Percentiles rank a stretch among this genome's conserved stretches.
phyloP scores from a whole-genome alignment of 2,888 invertebrate species.

The Monopis laevigella region DNA sequence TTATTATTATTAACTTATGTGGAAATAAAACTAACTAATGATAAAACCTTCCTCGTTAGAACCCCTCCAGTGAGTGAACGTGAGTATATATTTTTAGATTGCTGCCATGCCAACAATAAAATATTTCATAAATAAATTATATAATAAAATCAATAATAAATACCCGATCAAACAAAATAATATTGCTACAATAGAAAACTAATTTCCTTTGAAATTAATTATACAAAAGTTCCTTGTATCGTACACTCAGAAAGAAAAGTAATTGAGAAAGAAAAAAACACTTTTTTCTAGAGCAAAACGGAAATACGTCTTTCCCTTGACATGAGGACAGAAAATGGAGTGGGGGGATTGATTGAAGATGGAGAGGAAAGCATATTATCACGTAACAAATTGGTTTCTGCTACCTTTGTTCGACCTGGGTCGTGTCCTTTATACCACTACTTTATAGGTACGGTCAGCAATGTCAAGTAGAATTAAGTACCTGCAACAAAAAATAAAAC shows the following conservation, averaged over 20 bases:
- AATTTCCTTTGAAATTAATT: too few species aligned
- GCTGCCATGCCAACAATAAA: too few species aligned
- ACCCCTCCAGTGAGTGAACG: too few species aligned
- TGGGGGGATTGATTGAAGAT: constrained; percentile 9
- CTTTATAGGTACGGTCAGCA: constrained; percentile 7
- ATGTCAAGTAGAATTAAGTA: constrained; percentile 1
- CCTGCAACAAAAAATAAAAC: constrained; percentile 2
- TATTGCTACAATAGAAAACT: too few species aligned
- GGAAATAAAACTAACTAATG: too few species aligned
- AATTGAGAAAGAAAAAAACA: background rate
- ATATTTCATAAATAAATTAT: too few species aligned
- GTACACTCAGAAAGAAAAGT: background rate
- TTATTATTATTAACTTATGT: too few species aligned
- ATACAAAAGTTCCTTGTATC: too few species aligned
- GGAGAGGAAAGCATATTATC: constrained; percentile 52
- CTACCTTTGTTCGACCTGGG: constrained; percentile 58
- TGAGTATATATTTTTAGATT: too few species aligned
- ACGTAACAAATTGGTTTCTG: constrained; percentile 67
- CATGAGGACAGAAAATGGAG: background rate
- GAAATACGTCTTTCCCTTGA: constrained; percentile 1
- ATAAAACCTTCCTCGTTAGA: too few species aligned
- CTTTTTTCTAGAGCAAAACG: constrained; percentile 1
- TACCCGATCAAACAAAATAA: too few species aligned
- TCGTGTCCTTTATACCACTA: constrained; percentile 32
- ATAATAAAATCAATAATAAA: too few species aligned